Evolutionary conservation across 2,888 invertebrate genomes (phyloP).

Genomic region (Furcula furcula): DNA sequence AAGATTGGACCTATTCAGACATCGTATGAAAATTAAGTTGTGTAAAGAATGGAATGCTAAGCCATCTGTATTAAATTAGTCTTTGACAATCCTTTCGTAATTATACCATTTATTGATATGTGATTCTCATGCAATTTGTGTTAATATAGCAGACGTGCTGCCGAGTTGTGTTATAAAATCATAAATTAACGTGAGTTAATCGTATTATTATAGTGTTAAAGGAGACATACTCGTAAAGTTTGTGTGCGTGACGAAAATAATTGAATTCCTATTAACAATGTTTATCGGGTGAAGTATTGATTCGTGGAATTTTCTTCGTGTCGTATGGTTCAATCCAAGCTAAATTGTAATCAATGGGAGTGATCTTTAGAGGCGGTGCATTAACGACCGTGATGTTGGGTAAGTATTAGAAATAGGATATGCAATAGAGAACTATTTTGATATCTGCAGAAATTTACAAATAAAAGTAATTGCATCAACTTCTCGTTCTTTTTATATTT

Average conservation of each 20-base stretch:
- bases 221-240: slow-evolving; percentile 40
- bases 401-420: slow-evolving; percentile 67
- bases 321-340: slow-evolving; percentile 60
- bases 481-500: slow-evolving; percentile 8
- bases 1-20: slow-evolving; percentile 27
- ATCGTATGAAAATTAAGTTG: slow-evolving; percentile 39
- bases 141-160: slow-evolving; percentile 59
- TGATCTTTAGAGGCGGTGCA: slow-evolving; percentile 76
- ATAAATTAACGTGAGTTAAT: slow-evolving; percentile 45
- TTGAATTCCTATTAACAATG: slow-evolving; percentile 30
- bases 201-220: slow-evolving; percentile 50
- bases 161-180: slow-evolving; percentile 47
- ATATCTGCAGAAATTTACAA: slow-evolving; percentile 52
- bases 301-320: slow-evolving; percentile 78
- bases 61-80: slow-evolving; percentile 29
- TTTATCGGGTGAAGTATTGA: slow-evolving; percentile 52
- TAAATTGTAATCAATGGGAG: slow-evolving; percentile 61
- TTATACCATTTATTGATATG: slow-evolving; percentile 40
- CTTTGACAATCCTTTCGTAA: slow-evolving; percentile 30
- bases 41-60: slow-evolving; percentile 23
- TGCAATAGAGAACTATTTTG: slow-evolving; percentile 60
- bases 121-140: slow-evolving; percentile 70
- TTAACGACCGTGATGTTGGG: slow-evolving; percentile 72
- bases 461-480: too few relatives aligned
- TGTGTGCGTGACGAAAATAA: slow-evolving; percentile 48